These are phyloP conservation scores for Mylabris sibirica DNA, from an alignment of 2,888 invertebrate genomes.

Conservation along the genomic window DNA sequence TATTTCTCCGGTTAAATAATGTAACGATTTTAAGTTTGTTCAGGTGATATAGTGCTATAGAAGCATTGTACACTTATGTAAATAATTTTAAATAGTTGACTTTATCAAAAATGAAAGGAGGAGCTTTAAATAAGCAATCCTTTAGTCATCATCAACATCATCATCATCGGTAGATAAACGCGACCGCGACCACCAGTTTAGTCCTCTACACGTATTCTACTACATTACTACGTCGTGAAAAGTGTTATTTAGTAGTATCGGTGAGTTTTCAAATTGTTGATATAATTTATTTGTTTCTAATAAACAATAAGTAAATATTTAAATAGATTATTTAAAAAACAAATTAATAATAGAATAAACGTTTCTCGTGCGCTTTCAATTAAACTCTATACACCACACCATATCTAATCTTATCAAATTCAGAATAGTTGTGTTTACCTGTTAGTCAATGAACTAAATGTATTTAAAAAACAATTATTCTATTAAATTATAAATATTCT, in stretches of 20 bases:
- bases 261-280: neutral
- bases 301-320: conserved; percentile 8
- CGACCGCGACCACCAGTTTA: conserved; percentile 5
- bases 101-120: neutral
- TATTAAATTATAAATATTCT: neutral
- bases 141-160: conserved; percentile 23
- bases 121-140: conserved; percentile 29
- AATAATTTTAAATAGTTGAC: conserved; percentile 3
- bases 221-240: neutral
- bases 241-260: neutral
- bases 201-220: neutral
- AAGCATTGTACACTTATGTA: conserved; percentile 4
- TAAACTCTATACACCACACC: neutral
- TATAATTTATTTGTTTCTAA: neutral
- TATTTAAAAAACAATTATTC: too few species aligned
- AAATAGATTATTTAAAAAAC: neutral
- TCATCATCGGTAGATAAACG: conserved; percentile 16
- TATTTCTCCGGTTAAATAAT: neutral
- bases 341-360: neutral
- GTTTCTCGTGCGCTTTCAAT: neutral
- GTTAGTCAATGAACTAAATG: conserved; percentile 11
- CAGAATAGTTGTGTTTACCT: conserved; percentile 5
- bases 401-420: conserved; percentile 12
- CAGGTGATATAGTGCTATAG: neutral
- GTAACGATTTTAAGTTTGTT: neutral